Base-by-base conservation (phyloP, 2,888 invertebrate species). In the Zhuqinia jingwanae region DNA sequence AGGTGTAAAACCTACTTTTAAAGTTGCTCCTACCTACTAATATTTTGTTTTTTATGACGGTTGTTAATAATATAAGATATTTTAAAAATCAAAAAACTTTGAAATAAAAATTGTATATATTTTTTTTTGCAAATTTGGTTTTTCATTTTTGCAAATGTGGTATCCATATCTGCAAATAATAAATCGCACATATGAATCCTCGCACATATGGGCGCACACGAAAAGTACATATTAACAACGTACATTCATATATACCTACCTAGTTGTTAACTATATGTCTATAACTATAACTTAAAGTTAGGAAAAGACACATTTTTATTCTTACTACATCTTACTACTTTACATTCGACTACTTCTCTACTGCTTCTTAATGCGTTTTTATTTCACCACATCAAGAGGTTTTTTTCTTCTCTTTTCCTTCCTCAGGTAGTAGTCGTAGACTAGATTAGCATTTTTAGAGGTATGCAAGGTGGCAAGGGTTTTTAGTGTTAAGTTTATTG, bases 341-440 rank as follows among this genome's bases (percentile, higher is more conserved):
- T n/a, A 63, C 63, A 30, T 20, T n/a, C 15, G n/a, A 42, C 58
- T 36, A 58, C 78, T 58, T 20, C 25, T n/a, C n/a, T 63, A 56
- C 53, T 25, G 22, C 58, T 58, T 58, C 63, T 60, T 63, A 30
- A n/a, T n/a, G n/a, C 15, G n/a, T 63, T 63, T 63, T 30, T 63
- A 63, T 30, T 63, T 63, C 27, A 73, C 25, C 65, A 68, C 50
- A 50, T 27, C 30, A 27, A 77, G 77, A 58, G 27, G 45, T 68
- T n/a, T 77, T 56, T 65, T 27, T 63, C n/a, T n/a, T n/a, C n/a
- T n/a, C n/a, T 63, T 30, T 63, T 63, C 63, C 63, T 63, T 63
- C 63, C 68, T 79, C 79, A 68, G 65, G 65, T 79, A 53, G n/a
- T n/a, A n/a, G 79, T 68, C 15, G 30, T 30, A 63, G 63, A 42